Percentiles rank a stretch among this genome's conserved stretches.
phyloP scores from a whole-genome alignment of 2,888 invertebrate species.

The Drosophila anceps region DNA sequence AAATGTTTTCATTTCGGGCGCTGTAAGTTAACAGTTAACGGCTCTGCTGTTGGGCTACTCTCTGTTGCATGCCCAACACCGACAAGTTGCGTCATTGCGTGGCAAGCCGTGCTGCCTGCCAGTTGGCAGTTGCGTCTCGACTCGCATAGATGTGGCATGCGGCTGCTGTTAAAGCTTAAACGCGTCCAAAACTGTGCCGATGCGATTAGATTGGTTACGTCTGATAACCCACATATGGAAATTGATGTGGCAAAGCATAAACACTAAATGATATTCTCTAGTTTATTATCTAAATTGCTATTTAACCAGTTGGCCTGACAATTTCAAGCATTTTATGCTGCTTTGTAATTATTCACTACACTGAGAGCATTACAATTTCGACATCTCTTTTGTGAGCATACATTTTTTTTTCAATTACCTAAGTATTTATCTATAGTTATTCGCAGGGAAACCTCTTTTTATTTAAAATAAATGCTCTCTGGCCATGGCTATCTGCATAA shows the following conservation, averaged over 20 bases:
- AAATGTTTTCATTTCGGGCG: not conserved
- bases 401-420: too few species aligned
- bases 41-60: not conserved
- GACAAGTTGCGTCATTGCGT: constrained; percentile 11
- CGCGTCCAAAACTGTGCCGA: not conserved
- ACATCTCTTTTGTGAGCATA: not conserved
- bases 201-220: not conserved
- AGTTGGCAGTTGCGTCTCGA: constrained; percentile 7
- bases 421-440: too few species aligned
- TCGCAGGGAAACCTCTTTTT: too few species aligned
- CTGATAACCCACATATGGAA: not conserved
- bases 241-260: not conserved
- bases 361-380: not conserved
- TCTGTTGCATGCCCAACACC: constrained; percentile 25
- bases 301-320: not conserved
- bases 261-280: not conserved
- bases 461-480: too few species aligned
- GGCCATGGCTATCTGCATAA: too few species aligned
- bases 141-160: not conserved
- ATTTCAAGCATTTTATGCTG: not conserved
- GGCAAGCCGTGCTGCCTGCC: not conserved
- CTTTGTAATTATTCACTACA: not conserved
- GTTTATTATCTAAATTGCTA: not conserved
- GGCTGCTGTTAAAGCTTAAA: not conserved
- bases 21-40: constrained; percentile 27